Evolutionary conservation across 2,797 vertebrate genomes (phyloP).

Genomic region (Trematomus bernacchii): DNA sequence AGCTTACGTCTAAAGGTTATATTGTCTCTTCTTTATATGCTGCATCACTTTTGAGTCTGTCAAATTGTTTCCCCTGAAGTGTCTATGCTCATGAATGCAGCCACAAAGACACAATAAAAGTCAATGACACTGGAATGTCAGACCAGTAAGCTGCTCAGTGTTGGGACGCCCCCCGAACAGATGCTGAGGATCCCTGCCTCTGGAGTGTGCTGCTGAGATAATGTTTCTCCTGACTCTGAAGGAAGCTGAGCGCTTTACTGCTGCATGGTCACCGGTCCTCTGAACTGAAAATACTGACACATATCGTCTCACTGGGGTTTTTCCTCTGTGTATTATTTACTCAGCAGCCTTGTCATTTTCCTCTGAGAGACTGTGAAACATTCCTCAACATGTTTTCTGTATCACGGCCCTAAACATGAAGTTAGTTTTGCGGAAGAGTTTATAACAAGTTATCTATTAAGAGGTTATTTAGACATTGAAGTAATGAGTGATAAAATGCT

Average conservation of each 20-base stretch:
- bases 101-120: neutral
- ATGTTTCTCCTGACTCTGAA: neutral
- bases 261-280: neutral
- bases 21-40: neutral
- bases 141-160: neutral
- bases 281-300: neutral
- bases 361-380: neutral
- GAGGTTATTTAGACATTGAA: neutral
- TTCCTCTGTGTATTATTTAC: constrained; percentile 3
- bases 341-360: neutral
- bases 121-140: neutral
- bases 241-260: neutral
- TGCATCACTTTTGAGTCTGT: neutral
- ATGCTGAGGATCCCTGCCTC: neutral
- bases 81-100: constrained; percentile 1
- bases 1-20: neutral
- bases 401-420: neutral
- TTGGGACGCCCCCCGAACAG: neutral
- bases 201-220: neutral
- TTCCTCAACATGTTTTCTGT: neutral
- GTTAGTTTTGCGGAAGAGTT: neutral
- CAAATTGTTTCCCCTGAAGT: neutral
- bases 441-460: neutral
- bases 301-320: neutral
- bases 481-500: neutral